Evolutionary conservation across 2,113 vertebrate species (phyloP), one percentile per base, ranked within the genome.

Genomic region (Apteryx owenii): DNA sequence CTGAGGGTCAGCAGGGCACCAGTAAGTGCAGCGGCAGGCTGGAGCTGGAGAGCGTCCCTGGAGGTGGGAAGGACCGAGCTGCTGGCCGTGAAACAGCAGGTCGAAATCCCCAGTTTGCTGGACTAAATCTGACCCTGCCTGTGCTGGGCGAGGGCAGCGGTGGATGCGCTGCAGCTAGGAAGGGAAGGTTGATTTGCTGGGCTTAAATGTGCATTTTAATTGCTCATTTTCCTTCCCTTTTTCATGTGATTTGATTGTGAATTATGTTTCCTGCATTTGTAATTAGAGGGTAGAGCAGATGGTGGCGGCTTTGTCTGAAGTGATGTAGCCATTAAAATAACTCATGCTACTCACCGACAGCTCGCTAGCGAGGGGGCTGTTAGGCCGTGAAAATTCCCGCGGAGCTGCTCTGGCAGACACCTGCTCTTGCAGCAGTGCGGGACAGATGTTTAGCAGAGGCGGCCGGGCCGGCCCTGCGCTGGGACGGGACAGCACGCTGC

Each of bases 251-350:
- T 97, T 90, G 96, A 80, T 95, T 96, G 91, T 96, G 94, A 97
- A 95, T 97, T 96, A 97, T 96, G 92, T 89, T 96, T 96, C 91
- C 73, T 92, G 91, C 96, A 95, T 97, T 97, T 93, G 95, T 97
- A 97, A 97, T 98, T 96, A 94, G 93, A 92, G 72, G 38, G 80
- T 82, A 85, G 89, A 97, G 89, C 96, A 98, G 97, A 97, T 96
- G 97, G 96, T 1, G 54, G 44, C 81, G 50, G 92, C 87, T 94
- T 95, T 89, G 73, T 92, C 92, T 91, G 94, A 90, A 93, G 90
- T 56, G 86, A 80, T 80, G 78, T 25, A 92, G 75, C 87, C 2
- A 9, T 25, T 75, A 84, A 44, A 96, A 71, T 76, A 90, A 72
- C 44, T 91, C 62, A 10, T 2, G 38, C 40, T 65, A 2, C 36